These are phyloP conservation scores for Ceratosolen fusciceps DNA, from an alignment of 1,140 invertebrate species.

Conservation along the genomic window DNA sequence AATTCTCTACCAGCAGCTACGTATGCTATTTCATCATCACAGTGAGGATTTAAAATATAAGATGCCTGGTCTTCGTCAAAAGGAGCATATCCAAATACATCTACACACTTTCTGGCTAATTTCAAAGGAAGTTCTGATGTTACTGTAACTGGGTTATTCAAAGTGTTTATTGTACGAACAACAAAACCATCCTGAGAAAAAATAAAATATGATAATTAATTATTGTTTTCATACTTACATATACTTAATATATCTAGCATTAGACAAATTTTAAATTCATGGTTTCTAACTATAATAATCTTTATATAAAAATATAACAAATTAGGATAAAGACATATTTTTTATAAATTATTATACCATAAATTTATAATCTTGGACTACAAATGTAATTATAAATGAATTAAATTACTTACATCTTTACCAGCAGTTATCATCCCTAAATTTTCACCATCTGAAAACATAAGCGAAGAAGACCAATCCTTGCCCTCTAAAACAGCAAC, in stretches of 20 bases:
- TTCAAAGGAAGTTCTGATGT: slow-evolving; percentile 83
- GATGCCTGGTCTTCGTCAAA: slow-evolving; percentile 78
- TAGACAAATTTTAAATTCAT: background rate
- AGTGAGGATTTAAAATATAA: slow-evolving; percentile 72
- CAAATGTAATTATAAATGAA: too few species aligned
- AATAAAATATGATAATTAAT: background rate
- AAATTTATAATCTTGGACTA: too few species aligned
- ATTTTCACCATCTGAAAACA: slow-evolving; percentile 89
- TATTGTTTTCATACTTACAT: background rate
- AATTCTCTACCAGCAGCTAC: slow-evolving; percentile 89
- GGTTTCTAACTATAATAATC: too few species aligned
- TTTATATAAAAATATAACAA: too few species aligned
- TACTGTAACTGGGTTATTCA: slow-evolving; percentile 74
- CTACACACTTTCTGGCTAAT: slow-evolving; percentile 83
- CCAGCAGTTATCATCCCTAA: slow-evolving; percentile 83
- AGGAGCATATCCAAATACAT: slow-evolving; percentile 80
- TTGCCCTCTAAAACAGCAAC: slow-evolving; percentile 77
- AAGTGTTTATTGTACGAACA: slow-evolving; percentile 82
- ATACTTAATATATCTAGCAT: background rate
- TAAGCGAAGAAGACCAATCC: slow-evolving; percentile 77
- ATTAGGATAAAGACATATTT: too few species aligned
- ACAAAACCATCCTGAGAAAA: slow-evolving; percentile 83
- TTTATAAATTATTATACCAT: background rate
- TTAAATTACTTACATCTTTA: slow-evolving; percentile 81
- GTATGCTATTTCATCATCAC: slow-evolving; percentile 79